Conservation (phyloP, 2,888 invertebrate species). For the Eupithecia exiguata region DNA sequence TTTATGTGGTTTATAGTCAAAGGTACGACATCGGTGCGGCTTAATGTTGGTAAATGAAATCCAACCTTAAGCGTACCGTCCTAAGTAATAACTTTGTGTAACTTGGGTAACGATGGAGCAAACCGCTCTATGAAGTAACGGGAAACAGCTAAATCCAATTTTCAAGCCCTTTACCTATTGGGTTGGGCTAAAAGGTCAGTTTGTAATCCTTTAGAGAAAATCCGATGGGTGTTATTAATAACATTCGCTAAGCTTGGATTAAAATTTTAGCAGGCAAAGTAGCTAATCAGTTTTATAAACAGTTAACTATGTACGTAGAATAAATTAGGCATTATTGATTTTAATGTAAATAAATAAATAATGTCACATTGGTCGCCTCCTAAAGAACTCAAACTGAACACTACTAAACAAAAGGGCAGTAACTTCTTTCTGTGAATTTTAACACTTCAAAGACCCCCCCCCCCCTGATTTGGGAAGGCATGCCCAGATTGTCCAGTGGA, state of each 20-base stretch:
- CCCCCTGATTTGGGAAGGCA: too few relatives aligned
- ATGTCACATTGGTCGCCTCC: too few relatives aligned
- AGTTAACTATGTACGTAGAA: background rate
- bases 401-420: too few relatives aligned
- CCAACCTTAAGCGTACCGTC: background rate
- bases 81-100: constrained; percentile 31
- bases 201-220: background rate
- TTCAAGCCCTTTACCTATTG: constrained; percentile 14
- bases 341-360: too few relatives aligned
- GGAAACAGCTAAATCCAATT: constrained; percentile 15
- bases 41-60: background rate
- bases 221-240: constrained; percentile 6
- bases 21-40: background rate
- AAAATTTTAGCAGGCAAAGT: background rate
- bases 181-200: constrained; percentile 8
- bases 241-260: constrained; percentile 3
- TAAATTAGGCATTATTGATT: too few relatives aligned
- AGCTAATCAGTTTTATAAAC: background rate
- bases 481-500: too few relatives aligned
- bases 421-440: too few relatives aligned
- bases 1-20: background rate
- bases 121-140: constrained; percentile 9
- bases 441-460: too few relatives aligned
- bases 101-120: constrained; percentile 15
- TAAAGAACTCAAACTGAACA: too few relatives aligned